Evolutionary conservation across 2,888 invertebrate genomes (phyloP), one percentile per base, ranked within the genome.

Genomic region (Anthophora plumipes): DNA sequence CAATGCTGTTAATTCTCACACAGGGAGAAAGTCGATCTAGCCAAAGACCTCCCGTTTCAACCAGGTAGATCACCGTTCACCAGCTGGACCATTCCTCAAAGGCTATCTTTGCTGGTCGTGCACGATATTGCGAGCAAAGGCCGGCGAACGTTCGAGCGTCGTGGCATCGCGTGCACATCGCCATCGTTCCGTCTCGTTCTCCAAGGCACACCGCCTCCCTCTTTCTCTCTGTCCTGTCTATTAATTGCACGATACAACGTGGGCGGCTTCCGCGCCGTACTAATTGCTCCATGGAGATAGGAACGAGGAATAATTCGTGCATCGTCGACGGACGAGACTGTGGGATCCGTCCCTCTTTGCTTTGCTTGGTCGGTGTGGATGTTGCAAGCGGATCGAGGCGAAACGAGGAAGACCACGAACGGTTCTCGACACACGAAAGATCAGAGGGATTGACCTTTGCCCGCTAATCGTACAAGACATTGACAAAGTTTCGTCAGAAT

Each of bases 221-320:
- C 54, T 39, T 59, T 50, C 31, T 77, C 68, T 63, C 48, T 76
- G 70, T 68, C 80, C 85, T 89, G 88, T 91, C 91, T 91, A 92
- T 92, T 92, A 92, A 92, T 92, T 92, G 92, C 89, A 86, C 89
- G 88, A 89, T 90, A 85, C 90, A 87, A 91, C 92, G 91, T 92
- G 92, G 92, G 92, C 90, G 92, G 91, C 89, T 91, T 88, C 90
- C 89, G 89, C 88, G 84, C 86, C 84, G 89, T 89, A 90, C 92
- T 92, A 92, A 92, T 92, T 92, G 91, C 89, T 88, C 87, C 88
- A 85, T 77, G 84, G 86, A 89, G 90, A 89, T 89, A 90, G 88
- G 81, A 41, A 77, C 81, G 83, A 63, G 83, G 82, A 87, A 90
- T 90, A 90, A 90, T 90, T 88, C 88, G 85, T 85, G 87, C 85